Conservation (phyloP, 1,140 invertebrate genomes). For the Temnothorax longispinosus region DNA sequence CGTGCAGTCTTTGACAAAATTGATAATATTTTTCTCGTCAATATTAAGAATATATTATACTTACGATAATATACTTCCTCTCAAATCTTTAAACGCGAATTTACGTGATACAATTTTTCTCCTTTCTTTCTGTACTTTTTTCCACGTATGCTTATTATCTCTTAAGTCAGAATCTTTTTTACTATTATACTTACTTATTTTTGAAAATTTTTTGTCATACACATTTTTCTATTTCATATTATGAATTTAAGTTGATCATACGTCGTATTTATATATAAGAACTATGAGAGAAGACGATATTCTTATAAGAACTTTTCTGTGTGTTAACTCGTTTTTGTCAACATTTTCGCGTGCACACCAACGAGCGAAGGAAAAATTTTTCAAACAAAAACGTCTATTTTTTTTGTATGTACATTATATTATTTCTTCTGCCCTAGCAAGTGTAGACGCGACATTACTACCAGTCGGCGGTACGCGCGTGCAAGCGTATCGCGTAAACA, state of each 20-base stretch:
- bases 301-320: not conserved
- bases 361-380: not conserved
- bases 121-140: not conserved
- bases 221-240: not conserved
- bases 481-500: constrained; percentile 54
- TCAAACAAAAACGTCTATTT: constrained; percentile 10
- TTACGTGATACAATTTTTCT: not conserved
- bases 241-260: not conserved
- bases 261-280: not conserved
- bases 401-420: constrained; percentile 1
- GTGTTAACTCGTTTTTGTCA: not conserved
- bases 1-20: not conserved
- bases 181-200: too few species aligned
- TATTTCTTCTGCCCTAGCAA: not conserved
- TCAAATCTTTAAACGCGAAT: not conserved
- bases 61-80: not conserved
- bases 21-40: not conserved
- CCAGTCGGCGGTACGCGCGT: constrained; percentile 7
- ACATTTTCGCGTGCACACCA: not conserved
- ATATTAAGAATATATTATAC: not conserved
- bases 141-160: not conserved
- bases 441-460: constrained; percentile 32
- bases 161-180: too few species aligned
- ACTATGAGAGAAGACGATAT: not conserved
- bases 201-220: not conserved